Conservation (phyloP, 2,113 vertebrate species). For the Ptyas mucosa region DNA sequence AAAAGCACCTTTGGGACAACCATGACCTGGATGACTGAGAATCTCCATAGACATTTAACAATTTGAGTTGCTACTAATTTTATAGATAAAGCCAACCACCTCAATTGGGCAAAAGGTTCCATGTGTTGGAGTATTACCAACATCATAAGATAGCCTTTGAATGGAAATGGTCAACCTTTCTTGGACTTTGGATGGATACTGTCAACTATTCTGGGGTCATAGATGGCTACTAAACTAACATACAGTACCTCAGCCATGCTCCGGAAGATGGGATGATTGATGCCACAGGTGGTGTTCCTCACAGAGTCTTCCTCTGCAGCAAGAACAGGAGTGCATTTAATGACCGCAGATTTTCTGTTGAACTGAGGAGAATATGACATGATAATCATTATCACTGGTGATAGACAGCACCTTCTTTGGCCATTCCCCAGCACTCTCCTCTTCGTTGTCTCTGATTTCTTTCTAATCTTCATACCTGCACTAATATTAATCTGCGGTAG, state of each 20-base stretch:
- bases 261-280: slow-evolving; percentile 78
- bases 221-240: not conserved
- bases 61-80: not conserved
- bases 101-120: not conserved
- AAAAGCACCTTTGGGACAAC: not conserved
- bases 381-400: not conserved
- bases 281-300: slow-evolving; percentile 62
- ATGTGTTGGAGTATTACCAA: no score
- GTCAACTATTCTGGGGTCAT: not conserved
- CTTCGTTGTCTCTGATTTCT: not conserved
- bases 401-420: no score
- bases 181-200: not conserved
- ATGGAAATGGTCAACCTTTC: not conserved
- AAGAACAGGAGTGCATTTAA: slow-evolving; percentile 61
- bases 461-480: slow-evolving; percentile 56
- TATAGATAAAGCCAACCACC: not conserved
- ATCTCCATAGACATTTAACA: no score
- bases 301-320: slow-evolving; percentile 36
- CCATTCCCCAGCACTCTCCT: not conserved
- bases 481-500: slow-evolving; percentile 60
- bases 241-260: slow-evolving; percentile 55
- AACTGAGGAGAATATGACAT: not conserved
- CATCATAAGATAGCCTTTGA: not conserved
- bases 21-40: no score
- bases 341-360: not conserved